Base-by-base conservation (phyloP, 2,113 vertebrate genomes). In the Rhadina sibilatrix region DNA sequence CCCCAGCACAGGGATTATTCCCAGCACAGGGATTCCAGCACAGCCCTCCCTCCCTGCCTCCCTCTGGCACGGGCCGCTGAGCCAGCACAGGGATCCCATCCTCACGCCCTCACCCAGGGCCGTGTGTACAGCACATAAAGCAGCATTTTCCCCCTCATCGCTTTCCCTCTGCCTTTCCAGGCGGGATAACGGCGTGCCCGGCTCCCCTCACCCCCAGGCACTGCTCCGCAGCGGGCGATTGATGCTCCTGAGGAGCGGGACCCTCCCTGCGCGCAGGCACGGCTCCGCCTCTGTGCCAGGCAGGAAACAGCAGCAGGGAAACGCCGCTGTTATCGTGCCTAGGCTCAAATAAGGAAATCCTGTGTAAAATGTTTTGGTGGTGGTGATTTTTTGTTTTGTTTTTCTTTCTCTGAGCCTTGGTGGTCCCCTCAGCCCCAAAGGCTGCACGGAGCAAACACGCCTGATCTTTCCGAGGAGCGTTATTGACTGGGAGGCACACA, bases 381-480 rank as follows among this genome's bases (percentile, higher is more conserved):
- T 40, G 23, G 7, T 27, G 16, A 5, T 40, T 40, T 40, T 40
- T 40, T 40, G 10, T 40, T 40, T n/a, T 25, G 15, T 31, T 70
- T 42, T n/a, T 42, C 60, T 44, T 27, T 31, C 60, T 64, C 12
- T 12, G 15, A 89, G 77, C 80, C 35, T 65, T 1, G 60, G 85
- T 66, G 93, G 80, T 81, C 95, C 94, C 79, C 94, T 83, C 85
- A 19, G 88, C 90, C 93, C 89, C 84, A 56, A 46, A 89, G 94
- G 89, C 50, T 84, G 61, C 35, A 56, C 64, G 11, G 49, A 95
- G 87, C 95, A 94, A 92, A 94, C 24, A 78, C 61, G 37, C 6
- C 87, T 63, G 91, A 44, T 84, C 78, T 57, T 87, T 53, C 72
- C 35, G 28, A 33, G 37, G 65, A 54, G 91, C 78, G 12, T 93